These are phyloP conservation scores for Corydoras sp. DNA, from an alignment of 2,113 vertebrate genomes.

Conservation along the genomic window DNA sequence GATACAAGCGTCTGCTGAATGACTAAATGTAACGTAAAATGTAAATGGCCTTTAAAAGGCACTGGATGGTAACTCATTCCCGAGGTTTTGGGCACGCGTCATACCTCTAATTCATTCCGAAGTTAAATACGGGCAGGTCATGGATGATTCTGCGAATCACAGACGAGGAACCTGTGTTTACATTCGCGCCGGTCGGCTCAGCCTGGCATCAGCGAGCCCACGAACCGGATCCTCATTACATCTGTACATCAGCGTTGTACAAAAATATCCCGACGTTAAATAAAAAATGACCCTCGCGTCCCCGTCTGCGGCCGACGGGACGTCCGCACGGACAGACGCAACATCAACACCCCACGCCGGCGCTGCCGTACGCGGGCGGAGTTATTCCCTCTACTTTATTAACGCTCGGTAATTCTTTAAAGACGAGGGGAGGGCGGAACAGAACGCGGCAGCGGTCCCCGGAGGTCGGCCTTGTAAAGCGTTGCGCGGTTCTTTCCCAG, in stretches of 20 bases:
- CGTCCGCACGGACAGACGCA: no score
- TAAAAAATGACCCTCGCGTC: not conserved
- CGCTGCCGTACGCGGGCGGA: slow-evolving; percentile 35
- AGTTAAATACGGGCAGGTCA: no score
- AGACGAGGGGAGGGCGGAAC: slow-evolving; percentile 40
- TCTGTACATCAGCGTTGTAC: slow-evolving; percentile 32
- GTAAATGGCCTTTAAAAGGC: no score
- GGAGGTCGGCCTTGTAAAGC: slow-evolving; percentile 65
- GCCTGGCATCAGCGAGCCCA: slow-evolving; percentile 33
- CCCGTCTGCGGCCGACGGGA: no score
- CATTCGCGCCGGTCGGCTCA: slow-evolving; percentile 35
- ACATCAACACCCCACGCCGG: slow-evolving; percentile 22
- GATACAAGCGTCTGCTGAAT: no score
- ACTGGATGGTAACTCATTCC: not conserved
- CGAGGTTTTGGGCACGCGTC: no score
- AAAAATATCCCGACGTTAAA: slow-evolving; percentile 36
- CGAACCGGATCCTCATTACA: slow-evolving; percentile 38
- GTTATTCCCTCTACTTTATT: slow-evolving; percentile 58
- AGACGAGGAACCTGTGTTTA: slow-evolving; percentile 40
- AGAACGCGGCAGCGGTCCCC: slow-evolving; percentile 57
- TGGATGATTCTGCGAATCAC: not conserved
- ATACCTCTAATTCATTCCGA: no score
- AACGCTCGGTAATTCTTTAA: slow-evolving; percentile 57
- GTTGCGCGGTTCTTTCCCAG: slow-evolving; percentile 63
- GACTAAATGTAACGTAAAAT: no score